A percentile compares a stretch with the other conserved stretches of the same genome.
These are phyloP conservation scores for Neodontobutis hainanensis DNA, from an alignment of 2,113 vertebrate species.

Conservation along the genomic window DNA sequence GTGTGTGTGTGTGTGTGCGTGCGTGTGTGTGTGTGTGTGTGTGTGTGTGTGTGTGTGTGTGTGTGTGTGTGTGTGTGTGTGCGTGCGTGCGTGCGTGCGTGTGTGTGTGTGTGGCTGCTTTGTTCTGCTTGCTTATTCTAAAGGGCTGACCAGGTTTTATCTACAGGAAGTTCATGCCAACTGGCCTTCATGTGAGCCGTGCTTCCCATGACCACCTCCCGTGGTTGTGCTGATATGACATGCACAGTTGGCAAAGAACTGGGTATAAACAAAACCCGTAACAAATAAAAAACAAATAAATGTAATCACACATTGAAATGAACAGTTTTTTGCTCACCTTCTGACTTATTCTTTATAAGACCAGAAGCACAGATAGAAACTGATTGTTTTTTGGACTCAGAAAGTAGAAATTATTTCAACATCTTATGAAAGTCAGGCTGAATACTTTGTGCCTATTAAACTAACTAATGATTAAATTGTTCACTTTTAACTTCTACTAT, in stretches of 20 bases:
- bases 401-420: background rate
- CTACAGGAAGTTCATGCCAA: slow-evolving; percentile 78
- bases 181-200: slow-evolving; percentile 74
- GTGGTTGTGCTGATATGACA: slow-evolving; percentile 48
- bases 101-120: slow-evolving; percentile 37
- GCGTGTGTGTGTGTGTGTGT: slow-evolving; percentile 12
- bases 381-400: background rate
- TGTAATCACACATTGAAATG: slow-evolving; percentile 47
- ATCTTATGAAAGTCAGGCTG: no score
- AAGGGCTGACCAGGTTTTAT: slow-evolving; percentile 70
- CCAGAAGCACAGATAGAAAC: background rate
- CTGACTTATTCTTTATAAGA: background rate
- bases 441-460: no score
- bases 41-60: no score
- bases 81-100: slow-evolving; percentile 3
- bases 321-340: slow-evolving; percentile 3
- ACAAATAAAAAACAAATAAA: slow-evolving; percentile 45
- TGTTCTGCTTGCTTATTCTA: slow-evolving; percentile 66
- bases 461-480: no score
- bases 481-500: background rate
- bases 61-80: slow-evolving; percentile 32
- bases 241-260: slow-evolving; percentile 15
- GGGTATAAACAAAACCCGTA: slow-evolving; percentile 18
- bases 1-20: slow-evolving; percentile 24
- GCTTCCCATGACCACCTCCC: slow-evolving; percentile 66